Base-by-base conservation (phyloP, 2,113 vertebrate genomes). In the Oxyura jamaicensis region DNA sequence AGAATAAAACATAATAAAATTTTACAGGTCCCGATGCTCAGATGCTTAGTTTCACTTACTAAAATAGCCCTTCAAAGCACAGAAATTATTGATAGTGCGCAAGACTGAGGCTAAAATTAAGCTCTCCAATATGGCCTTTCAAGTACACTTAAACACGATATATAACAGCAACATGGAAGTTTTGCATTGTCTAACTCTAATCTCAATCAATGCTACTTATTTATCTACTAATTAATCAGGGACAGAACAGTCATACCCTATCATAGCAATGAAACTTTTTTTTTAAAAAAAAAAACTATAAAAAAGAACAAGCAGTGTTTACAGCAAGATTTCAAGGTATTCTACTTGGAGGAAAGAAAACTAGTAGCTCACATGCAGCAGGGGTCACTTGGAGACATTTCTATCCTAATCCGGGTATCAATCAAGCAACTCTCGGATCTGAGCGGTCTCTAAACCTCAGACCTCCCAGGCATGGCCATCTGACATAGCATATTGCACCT, bases 401-500 rank as follows among this genome's bases (percentile, higher is more conserved):
- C 93, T 79, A 46, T 50, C 67, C 87, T 92, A 95, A 93, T 87
- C 89, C 82, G 90, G 59, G 8, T 94, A 94, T 87, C 91, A 95
- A 55, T 95, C 89, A 95, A 87, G 26, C 58, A 91, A 72, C 63
- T 89, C 59, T 11, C 77, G 53, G 67, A 94, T 96, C 50, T 0
- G 71, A 93, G 87, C 44, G 52, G 90, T 95, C 93, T 94, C 93
- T 95, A 96, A 96, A 95, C 71, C 84, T 95, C 91, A 94, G 91
- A 94, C 90, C 90, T 94, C 93, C 94, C 78, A 96, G 77, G 78
- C 87, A 77, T 4, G 15, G 78, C 94, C 95, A 97, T 95, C 94
- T 97, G 96, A 97, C 94, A 92, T 13, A 92, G 89, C 95, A 95
- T 89, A 94, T 94, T 96, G 94, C 84, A 91, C 85, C 74, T 95